A percentile compares a stretch with the other conserved stretches of the same genome.
Evolutionary conservation across 2,888 invertebrate genomes (phyloP).

Genomic region (Diaperis boleti): DNA sequence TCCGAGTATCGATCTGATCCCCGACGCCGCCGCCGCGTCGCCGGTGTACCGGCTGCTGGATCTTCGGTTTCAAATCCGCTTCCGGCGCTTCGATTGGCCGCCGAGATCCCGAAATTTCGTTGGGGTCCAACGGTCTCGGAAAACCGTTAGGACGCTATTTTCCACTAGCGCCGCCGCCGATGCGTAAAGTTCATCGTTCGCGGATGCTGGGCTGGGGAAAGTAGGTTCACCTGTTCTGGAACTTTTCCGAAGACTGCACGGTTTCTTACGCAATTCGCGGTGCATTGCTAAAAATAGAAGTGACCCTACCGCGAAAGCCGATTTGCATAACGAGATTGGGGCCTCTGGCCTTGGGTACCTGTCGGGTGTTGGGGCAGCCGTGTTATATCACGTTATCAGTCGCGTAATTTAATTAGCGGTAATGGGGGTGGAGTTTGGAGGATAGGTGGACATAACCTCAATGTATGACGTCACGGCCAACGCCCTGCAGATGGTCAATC

Average conservation of each 20-base stretch:
- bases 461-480: not conserved
- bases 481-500: not conserved
- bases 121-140: no score
- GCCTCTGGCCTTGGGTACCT: constrained; percentile 38
- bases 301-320: constrained; percentile 53
- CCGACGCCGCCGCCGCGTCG: constrained; percentile 4
- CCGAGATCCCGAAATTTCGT: not conserved
- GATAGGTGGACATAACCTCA: no score
- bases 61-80: no score
- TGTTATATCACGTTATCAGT: no score
- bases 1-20: no score
- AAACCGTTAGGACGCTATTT: constrained; percentile 47
- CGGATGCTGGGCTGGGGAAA: constrained; percentile 22
- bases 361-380: not conserved
- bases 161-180: not conserved
- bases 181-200: constrained; percentile 25
- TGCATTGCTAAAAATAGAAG: constrained; percentile 58
- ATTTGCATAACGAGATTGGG: constrained; percentile 45
- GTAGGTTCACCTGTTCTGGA: constrained; percentile 27
- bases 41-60: constrained; percentile 45
- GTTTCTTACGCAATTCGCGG: constrained; percentile 50
- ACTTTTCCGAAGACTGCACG: constrained; percentile 3
- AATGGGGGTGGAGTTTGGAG: no score
- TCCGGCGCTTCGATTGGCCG: no score
- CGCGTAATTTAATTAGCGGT: no score